phyloP scores from a whole-genome alignment of 2,797 vertebrate genomes.

The Hipposideros larvatus region DNA sequence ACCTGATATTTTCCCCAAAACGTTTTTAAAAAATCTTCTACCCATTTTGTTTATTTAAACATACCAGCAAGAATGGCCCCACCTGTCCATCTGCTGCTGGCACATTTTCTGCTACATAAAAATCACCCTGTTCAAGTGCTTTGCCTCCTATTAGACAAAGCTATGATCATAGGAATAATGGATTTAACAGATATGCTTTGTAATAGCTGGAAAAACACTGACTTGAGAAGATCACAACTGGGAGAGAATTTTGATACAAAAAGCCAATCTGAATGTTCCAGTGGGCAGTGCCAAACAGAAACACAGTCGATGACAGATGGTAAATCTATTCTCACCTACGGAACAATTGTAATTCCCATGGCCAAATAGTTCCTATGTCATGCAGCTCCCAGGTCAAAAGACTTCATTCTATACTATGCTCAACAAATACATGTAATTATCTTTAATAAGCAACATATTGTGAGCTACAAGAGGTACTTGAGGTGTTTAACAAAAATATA shows the following conservation, averaged over 20 bases:
- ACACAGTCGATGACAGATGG: constrained; percentile 64
- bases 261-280: constrained; percentile 39
- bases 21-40: neutral
- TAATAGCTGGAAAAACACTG: constrained; percentile 5
- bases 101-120: neutral
- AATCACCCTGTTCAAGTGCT: neutral
- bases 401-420: neutral
- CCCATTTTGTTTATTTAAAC: constrained; percentile 35
- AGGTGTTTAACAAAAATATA: neutral
- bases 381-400: neutral
- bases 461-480: neutral
- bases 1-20: neutral
- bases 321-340: constrained; percentile 65
- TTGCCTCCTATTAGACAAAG: neutral
- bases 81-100: neutral
- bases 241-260: constrained; percentile 56
- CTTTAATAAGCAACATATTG: constrained; percentile 3
- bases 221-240: constrained; percentile 17
- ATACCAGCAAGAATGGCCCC: neutral
- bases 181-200: constrained; percentile 36
- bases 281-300: constrained; percentile 52
- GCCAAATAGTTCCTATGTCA: neutral
- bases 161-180: neutral
- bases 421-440: neutral
- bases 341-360: constrained; percentile 3